A percentile compares a stretch with the other conserved stretches of the same genome.
phyloP scores from a whole-genome alignment of 2,888 invertebrate species.

The Dicyrtoma fusca region DNA sequence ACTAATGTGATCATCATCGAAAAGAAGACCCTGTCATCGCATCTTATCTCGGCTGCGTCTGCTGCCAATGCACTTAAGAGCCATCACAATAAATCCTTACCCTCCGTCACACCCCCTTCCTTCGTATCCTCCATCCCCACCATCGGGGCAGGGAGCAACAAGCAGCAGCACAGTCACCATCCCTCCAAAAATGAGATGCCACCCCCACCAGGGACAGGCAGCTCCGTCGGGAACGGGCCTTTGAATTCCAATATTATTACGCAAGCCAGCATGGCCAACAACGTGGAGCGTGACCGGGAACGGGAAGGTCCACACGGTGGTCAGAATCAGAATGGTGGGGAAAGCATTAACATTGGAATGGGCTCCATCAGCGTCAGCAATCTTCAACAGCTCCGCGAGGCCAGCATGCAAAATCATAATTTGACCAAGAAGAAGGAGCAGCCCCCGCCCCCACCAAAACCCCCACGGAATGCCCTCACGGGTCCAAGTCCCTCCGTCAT shows the following conservation, averaged over 20 bases:
- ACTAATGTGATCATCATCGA: neutral
- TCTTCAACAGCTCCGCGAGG: slow-evolving; percentile 15
- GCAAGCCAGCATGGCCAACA: neutral
- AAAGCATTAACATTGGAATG: too few species aligned
- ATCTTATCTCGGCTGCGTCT: neutral
- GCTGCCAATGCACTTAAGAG: slow-evolving; percentile 24
- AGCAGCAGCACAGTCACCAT: neutral
- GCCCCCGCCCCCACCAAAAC: slow-evolving; percentile 56
- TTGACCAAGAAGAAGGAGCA: slow-evolving; percentile 42
- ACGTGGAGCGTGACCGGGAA: too few species aligned
- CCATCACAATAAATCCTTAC: slow-evolving; percentile 11
- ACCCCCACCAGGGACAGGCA: neutral
- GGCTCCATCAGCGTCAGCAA: slow-evolving; percentile 18
- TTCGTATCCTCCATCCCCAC: slow-evolving; percentile 27
- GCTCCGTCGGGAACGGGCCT: too few species aligned
- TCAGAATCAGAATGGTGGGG: too few species aligned
- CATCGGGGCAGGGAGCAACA: neutral
- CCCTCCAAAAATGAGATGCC: neutral
- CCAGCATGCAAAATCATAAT: neutral
- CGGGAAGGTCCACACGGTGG: too few species aligned
- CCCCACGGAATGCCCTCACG: slow-evolving; percentile 50
- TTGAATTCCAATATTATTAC: neutral
- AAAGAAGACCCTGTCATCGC: neutral
- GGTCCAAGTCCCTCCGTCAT: slow-evolving; percentile 42
- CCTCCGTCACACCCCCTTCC: slow-evolving; percentile 11